Base-by-base conservation (phyloP, 1,140 invertebrate species). In the Drosophila eugracilis region DNA sequence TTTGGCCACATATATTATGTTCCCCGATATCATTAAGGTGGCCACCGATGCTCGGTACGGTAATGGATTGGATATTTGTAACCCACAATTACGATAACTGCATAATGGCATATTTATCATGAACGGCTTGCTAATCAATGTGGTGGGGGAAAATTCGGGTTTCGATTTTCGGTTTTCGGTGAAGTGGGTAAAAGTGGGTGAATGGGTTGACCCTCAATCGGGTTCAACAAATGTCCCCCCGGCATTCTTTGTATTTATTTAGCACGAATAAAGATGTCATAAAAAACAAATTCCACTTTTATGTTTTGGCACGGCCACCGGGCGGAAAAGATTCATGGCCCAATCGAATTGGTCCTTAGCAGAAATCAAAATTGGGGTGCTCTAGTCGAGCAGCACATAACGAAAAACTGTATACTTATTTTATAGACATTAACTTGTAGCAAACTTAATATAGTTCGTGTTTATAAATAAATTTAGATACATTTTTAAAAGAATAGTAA, bases 261-360 rank as follows among this genome's bases (percentile, higher is more conserved):
- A 75, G 80, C 71, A 52, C 32, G 59, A 60, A 89, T 85, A 89
- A 88, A 89, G 85, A 80, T 89, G 77, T 89, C 85, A 89, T 89
- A 89, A 89, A 89, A 89, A 89, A 86, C 74, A 75, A 86, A 81
- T 89, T 89, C 66, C 74, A 73, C 80, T 89, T 89, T 89, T 81
- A 86, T 89, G 74, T 81, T 89, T 89, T 80, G 75, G 52, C 66
- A 74, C 49, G 28, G 62, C 24, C 45, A 66, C 30, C 48, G 67
- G 44, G 67, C 76, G 76, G 60, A 85, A 89, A 48, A 89, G 85
- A 89, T 89, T 89, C 77, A 89, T 90, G 70, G 63, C 74, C 74
- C 75, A 75, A 67, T 67, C 74, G 81, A 88, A 86, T 78, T 81
- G 81, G 77, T 63, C 63, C 55, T 67, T 60, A 50, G 49, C 45